A percentile compares a stretch with the other conserved stretches of the same genome.
These are phyloP conservation scores for Stratiolaelaps scimitus DNA, from an alignment of 1,140 invertebrate species.

Conservation along the genomic window DNA sequence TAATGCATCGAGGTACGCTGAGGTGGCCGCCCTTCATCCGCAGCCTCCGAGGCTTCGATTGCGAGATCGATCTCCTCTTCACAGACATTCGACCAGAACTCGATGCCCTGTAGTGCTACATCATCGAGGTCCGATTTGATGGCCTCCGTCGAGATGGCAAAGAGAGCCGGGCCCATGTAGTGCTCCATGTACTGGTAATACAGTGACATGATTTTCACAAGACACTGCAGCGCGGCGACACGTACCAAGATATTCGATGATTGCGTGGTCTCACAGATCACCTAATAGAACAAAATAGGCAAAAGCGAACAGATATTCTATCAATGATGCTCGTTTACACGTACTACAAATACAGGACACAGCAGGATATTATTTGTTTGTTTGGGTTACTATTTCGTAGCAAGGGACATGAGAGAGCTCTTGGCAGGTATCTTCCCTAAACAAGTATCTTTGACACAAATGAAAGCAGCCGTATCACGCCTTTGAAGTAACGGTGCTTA, in stretches of 20 bases:
- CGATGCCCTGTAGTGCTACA: conserved; percentile 93
- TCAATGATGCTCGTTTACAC: too few species aligned
- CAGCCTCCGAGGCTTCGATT: conserved; percentile 83
- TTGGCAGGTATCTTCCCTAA: too few species aligned
- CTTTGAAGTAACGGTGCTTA: too few species aligned
- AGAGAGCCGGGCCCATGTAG: conserved; percentile 95
- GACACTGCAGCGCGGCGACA: conserved; percentile 90
- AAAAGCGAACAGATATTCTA: too few species aligned
- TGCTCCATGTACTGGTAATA: conserved; percentile 99
- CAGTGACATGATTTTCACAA: conserved; percentile 96
- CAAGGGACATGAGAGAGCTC: too few species aligned
- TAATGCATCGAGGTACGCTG: conserved; percentile 73
- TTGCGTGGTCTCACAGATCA: conserved; percentile 67
- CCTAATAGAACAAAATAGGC: conserved; percentile 32
- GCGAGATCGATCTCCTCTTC: conserved; percentile 96
- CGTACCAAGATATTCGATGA: conserved; percentile 59
- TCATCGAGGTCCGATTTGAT: conserved; percentile 96
- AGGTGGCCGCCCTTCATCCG: conserved; percentile 78
- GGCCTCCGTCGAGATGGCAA: conserved; percentile 94
- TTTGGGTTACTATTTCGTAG: too few species aligned
- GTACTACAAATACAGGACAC: too few species aligned
- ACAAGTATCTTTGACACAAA: too few species aligned
- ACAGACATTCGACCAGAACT: conserved; percentile 99
- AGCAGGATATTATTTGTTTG: too few species aligned
- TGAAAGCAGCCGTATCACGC: too few species aligned